Conservation (phyloP, 2,797 vertebrate genomes). For the Sebastes itinus region DNA sequence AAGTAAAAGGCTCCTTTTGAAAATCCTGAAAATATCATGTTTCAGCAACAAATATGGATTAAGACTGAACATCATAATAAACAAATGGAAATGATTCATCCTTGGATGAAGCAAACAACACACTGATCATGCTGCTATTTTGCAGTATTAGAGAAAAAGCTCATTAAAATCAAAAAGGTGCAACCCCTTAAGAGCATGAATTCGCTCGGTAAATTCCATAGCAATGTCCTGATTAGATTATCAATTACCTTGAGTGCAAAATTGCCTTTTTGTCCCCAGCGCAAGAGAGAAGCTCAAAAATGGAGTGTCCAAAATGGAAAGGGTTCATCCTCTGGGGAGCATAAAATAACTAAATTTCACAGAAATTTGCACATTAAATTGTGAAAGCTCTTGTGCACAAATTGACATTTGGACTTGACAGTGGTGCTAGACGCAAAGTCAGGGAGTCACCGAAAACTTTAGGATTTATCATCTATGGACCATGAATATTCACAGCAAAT, state of each 20-base stretch:
- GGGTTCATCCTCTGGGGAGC: neutral
- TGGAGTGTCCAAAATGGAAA: neutral
- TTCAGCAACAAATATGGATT: neutral
- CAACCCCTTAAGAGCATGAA: neutral
- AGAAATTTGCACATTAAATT: neutral
- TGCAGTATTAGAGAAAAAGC: neutral
- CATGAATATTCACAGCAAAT: neutral
- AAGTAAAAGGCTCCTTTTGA: neutral
- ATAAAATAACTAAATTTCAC: neutral
- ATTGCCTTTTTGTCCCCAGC: neutral
- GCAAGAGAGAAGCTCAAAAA: neutral
- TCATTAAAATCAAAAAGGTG: neutral
- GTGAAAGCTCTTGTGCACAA: neutral
- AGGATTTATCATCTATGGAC: neutral
- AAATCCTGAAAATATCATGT: neutral
- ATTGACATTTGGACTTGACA: neutral
- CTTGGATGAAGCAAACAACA: neutral
- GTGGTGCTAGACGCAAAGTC: neutral
- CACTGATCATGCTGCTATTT: neutral
- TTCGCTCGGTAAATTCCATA: neutral
- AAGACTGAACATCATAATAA: neutral
- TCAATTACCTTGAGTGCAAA: no score
- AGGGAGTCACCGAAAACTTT: neutral
- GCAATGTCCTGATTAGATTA: no score
- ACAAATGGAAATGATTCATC: neutral